A percentile compares a stretch with the other conserved stretches of the same genome.
These are phyloP conservation scores for Paracanthobrama guichenoti DNA, from an alignment of 2,113 vertebrate genomes.

Conservation along the genomic window DNA sequence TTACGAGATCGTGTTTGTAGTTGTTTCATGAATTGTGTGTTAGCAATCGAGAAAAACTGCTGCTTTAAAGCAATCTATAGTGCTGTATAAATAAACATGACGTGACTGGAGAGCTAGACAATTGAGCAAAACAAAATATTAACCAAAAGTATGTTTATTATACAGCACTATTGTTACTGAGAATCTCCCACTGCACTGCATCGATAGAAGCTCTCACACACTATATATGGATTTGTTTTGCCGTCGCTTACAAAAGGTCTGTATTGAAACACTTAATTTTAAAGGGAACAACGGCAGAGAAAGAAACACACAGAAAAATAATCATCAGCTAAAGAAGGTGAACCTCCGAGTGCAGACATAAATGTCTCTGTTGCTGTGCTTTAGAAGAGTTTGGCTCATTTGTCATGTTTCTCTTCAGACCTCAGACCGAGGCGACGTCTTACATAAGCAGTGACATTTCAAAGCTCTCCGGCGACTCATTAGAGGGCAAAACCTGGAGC, in stretches of 20 bases:
- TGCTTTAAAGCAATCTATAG: too few relatives aligned
- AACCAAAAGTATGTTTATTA: too few relatives aligned
- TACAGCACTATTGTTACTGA: not conserved
- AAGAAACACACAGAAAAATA: not conserved
- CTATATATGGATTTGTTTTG: not conserved
- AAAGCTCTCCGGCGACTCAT: constrained; percentile 31
- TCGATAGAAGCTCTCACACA: not conserved
- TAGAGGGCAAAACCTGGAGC: constrained; percentile 23
- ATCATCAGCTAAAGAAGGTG: too few relatives aligned
- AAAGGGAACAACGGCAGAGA: not conserved
- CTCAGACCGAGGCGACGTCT: not conserved
- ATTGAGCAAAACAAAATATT: too few relatives aligned
- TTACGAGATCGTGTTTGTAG: too few relatives aligned
- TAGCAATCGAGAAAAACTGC: too few relatives aligned
- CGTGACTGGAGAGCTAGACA: too few relatives aligned
- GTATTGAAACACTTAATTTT: not conserved
- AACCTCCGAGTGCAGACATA: not conserved
- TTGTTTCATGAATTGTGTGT: too few relatives aligned
- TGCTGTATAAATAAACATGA: too few relatives aligned
- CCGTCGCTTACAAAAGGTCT: too few relatives aligned
- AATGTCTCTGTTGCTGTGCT: not conserved
- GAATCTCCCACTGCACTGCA: not conserved
- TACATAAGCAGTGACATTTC: constrained; percentile 48
- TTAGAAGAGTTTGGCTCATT: not conserved
- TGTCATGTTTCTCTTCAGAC: not conserved